Percentiles rank a stretch among this genome's conserved stretches.
Conservation (phyloP, 2,888 invertebrate species). For the Meloe dianella region DNA sequence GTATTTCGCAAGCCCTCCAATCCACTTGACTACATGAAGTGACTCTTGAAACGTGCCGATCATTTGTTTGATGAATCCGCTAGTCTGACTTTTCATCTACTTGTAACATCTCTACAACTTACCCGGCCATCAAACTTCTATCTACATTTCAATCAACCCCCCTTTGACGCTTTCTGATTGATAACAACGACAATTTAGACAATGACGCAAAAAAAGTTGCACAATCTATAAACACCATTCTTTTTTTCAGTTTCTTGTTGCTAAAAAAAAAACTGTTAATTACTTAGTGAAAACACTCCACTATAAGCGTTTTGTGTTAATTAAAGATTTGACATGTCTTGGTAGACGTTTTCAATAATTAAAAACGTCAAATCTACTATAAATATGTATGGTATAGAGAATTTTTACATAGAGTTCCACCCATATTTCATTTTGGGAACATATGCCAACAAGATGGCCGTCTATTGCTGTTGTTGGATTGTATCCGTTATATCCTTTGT, state of each 20-base stretch:
- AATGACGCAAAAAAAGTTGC: neutral
- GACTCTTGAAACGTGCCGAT: constrained; percentile 55
- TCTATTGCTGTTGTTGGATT: constrained; percentile 23
- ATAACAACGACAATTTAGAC: constrained; percentile 10
- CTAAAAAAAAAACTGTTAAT: constrained; percentile 12
- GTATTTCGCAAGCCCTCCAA: constrained; percentile 48
- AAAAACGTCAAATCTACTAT: constrained; percentile 1
- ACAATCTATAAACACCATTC: neutral
- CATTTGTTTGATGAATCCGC: constrained; percentile 55
- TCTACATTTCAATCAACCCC: constrained; percentile 15
- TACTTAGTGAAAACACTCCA: constrained; percentile 4
- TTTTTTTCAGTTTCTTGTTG: neutral
- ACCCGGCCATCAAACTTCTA: constrained; percentile 20
- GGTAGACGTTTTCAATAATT: constrained; percentile 2
- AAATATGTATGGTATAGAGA: no score
- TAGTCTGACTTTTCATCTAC: constrained; percentile 46
- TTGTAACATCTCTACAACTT: constrained; percentile 31
- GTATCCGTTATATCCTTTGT: constrained; percentile 37
- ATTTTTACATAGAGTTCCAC: constrained; percentile 25
- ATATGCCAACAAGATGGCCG: constrained; percentile 45
- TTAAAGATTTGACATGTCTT: constrained; percentile 13
- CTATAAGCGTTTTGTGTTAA: no score
- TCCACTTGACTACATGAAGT: constrained; percentile 54
- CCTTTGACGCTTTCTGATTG: neutral
- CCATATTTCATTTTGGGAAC: constrained; percentile 38